Evolutionary conservation across 2,113 vertebrate genomes (phyloP).

Genomic region (Archilochus colubris): DNA sequence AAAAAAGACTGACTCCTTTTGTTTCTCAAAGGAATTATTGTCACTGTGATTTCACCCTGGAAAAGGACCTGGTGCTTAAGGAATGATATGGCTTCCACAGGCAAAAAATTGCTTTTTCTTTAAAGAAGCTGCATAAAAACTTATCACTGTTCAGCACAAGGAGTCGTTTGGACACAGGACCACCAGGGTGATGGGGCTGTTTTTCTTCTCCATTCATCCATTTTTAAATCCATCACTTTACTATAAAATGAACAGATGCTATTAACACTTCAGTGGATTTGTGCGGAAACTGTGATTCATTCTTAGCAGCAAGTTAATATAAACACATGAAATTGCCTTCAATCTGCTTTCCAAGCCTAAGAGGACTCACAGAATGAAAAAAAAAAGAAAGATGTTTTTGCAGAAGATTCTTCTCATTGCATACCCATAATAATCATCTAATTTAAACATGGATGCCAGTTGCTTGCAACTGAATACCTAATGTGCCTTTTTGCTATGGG

Average conservation of each 20-base stretch:
- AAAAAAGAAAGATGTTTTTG: background rate
- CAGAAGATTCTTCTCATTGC: background rate
- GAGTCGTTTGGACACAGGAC: background rate
- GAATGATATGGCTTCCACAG: background rate
- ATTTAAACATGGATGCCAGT: background rate
- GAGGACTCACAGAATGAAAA: background rate
- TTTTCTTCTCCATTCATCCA: slow-evolving; percentile 3
- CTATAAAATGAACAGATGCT: slow-evolving; percentile 39
- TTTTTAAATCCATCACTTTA: slow-evolving; percentile 48
- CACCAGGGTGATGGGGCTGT: slow-evolving; percentile 2
- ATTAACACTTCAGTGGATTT: slow-evolving; percentile 52
- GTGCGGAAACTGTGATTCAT: slow-evolving; percentile 35
- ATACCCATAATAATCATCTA: background rate
- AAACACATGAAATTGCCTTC: slow-evolving; percentile 44
- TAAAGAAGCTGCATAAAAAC: background rate
- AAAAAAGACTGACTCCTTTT: background rate
- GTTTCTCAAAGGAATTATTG: background rate
- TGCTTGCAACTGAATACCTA: background rate
- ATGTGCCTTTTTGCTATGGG: background rate
- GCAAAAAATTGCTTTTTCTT: background rate
- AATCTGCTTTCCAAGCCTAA: background rate
- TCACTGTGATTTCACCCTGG: background rate
- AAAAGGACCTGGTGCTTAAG: background rate
- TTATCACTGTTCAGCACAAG: background rate
- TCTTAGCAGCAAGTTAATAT: slow-evolving; percentile 35